A percentile compares a stretch with the other conserved stretches of the same genome.
Conservation (phyloP, 2,113 vertebrate species). For the Lethenteron reissneri region DNA sequence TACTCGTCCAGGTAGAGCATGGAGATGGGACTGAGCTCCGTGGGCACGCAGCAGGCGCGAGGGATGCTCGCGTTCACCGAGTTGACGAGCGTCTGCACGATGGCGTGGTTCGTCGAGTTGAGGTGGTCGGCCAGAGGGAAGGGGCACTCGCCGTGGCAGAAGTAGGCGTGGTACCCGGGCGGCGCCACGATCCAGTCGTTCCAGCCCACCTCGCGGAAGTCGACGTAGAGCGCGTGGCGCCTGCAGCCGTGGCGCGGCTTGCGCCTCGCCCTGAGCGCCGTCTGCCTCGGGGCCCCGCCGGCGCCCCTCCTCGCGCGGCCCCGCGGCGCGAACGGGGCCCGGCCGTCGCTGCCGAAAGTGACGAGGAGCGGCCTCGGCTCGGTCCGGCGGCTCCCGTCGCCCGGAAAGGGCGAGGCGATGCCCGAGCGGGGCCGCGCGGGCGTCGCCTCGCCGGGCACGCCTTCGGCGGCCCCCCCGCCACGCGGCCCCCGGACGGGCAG, state of each 20-base stretch:
- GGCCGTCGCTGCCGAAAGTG: slow-evolving; percentile 79
- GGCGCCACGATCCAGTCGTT: slow-evolving; percentile 99
- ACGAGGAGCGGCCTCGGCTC: slow-evolving; percentile 70
- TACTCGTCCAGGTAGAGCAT: slow-evolving; percentile 95
- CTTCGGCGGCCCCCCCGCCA: neutral
- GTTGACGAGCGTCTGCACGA: slow-evolving; percentile 97
- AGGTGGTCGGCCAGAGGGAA: slow-evolving; percentile 90
- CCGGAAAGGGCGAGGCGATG: slow-evolving; percentile 47
- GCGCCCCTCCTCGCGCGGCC: slow-evolving; percentile 39
- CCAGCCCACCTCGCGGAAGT: slow-evolving; percentile 97
- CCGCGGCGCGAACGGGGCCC: slow-evolving; percentile 57
- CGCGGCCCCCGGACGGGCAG: slow-evolving; percentile 78
- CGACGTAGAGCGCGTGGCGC: slow-evolving; percentile 75
- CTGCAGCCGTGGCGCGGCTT: slow-evolving; percentile 78
- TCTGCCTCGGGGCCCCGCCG: slow-evolving; percentile 21
- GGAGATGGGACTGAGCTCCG: slow-evolving; percentile 90
- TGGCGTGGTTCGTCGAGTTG: slow-evolving; percentile 96
- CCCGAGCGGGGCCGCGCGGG: neutral
- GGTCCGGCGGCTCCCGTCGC: slow-evolving; percentile 52
- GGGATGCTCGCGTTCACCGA: slow-evolving; percentile 94
- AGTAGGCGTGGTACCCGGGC: slow-evolving; percentile 85
- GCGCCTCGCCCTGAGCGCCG: slow-evolving; percentile 45
- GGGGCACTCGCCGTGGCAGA: slow-evolving; percentile 90
- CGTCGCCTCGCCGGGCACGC: neutral
- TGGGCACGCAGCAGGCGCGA: slow-evolving; percentile 91